Conservation (phyloP, 2,797 vertebrate genomes). For the Cygnus olor region DNA sequence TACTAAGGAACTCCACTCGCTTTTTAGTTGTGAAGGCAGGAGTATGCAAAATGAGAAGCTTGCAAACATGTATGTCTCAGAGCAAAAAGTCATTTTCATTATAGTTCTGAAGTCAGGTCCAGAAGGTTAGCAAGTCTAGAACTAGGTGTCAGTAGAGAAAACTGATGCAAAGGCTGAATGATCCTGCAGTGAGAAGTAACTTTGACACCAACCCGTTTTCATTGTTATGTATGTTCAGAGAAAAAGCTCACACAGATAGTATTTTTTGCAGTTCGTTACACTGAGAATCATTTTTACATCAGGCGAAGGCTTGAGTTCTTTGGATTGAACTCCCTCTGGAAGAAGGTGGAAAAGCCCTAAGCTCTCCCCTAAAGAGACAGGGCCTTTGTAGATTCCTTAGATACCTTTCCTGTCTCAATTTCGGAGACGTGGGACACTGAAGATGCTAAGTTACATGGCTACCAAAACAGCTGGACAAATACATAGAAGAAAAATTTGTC, state of each 20-base stretch:
- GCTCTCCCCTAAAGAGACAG: background rate
- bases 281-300: background rate
- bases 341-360: background rate
- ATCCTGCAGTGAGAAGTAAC: background rate
- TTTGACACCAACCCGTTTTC: background rate
- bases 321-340: background rate
- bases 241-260: background rate
- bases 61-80: background rate
- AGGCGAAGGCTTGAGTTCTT: background rate
- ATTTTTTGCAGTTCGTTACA: background rate
- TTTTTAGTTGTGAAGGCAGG: background rate
- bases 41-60: background rate
- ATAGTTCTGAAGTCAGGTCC: background rate
- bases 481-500: background rate
- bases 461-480: background rate
- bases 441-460: background rate
- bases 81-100: background rate
- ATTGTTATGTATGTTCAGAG: background rate
- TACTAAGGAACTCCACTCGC: background rate
- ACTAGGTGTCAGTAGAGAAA: background rate
- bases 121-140: background rate
- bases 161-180: background rate
- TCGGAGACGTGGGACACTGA: background rate
- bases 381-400: background rate
- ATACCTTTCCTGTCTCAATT: background rate